Evolutionary conservation across 2,888 invertebrate genomes (phyloP).

Genomic region (Kuschelorhynchus macadamiae): DNA sequence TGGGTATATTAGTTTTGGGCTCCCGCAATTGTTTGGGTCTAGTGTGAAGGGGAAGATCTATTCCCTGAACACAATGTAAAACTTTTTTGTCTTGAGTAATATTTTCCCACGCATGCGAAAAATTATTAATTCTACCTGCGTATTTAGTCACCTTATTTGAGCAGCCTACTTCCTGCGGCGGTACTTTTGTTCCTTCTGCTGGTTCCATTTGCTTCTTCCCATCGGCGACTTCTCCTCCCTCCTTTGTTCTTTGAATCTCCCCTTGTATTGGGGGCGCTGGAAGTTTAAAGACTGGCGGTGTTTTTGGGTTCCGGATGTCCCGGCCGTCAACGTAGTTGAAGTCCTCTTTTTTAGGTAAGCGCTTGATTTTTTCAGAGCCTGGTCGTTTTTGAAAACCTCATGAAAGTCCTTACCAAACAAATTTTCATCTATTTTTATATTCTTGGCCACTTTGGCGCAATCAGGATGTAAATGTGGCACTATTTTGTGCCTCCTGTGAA

Average conservation of each 20-base stretch:
- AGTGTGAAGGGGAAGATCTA: background rate
- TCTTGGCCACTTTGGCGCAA: background rate
- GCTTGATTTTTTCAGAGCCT: background rate
- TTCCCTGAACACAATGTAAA: background rate
- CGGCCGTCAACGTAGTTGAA: background rate
- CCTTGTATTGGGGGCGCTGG: slow-evolving; percentile 1
- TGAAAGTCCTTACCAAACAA: background rate
- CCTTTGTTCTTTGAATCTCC: background rate
- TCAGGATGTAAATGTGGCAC: slow-evolving; percentile 3
- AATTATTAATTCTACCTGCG: background rate
- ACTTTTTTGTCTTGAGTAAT: too few relatives aligned
- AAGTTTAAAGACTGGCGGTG: background rate
- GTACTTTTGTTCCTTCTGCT: background rate
- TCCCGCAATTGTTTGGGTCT: background rate
- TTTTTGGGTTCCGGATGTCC: background rate
- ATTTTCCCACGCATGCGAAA: too few relatives aligned
- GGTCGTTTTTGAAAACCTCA: background rate
- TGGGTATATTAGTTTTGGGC: background rate
- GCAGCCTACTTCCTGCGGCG: slow-evolving; percentile 2
- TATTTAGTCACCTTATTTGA: slow-evolving; percentile 9
- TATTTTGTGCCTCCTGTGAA: slow-evolving; percentile 4
- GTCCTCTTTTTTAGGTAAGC: background rate
- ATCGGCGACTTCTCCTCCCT: background rate
- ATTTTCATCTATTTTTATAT: background rate
- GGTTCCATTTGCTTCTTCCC: background rate